phyloP scores from a whole-genome alignment of 1,140 invertebrate genomes.

The Orchestia grillus region DNA sequence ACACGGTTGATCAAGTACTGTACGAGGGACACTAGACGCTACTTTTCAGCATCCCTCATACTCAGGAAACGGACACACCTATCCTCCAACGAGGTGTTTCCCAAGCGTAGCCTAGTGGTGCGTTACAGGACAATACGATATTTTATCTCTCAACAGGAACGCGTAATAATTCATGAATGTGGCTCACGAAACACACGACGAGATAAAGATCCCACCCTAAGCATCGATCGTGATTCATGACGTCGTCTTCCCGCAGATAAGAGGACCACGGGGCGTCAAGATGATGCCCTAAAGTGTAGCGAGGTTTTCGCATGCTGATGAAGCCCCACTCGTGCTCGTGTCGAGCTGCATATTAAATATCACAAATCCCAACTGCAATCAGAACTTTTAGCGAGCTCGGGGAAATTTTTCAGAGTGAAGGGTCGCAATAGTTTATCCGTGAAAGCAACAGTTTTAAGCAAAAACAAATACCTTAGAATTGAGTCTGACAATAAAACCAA shows the following conservation, averaged over 20 bases:
- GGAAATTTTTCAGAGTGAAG: neutral
- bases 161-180: neutral
- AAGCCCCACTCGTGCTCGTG: neutral
- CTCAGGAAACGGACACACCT: no score
- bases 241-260: neutral
- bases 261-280: neutral
- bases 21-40: neutral
- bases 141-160: neutral
- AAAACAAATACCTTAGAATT: neutral
- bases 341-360: neutral
- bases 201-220: neutral
- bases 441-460: neutral
- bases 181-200: neutral
- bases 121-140: no score
- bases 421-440: neutral
- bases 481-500: neutral
- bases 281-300: neutral
- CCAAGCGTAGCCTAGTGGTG: no score
- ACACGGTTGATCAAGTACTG: neutral
- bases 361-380: neutral
- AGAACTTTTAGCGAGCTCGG: neutral
- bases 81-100: no score
- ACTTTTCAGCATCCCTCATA: no score
- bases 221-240: neutral
- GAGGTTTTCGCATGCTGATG: neutral